Evolutionary conservation across 53 echinoderm and acorn worm species (phyloP), one percentile per base, ranked within the genome.

Genomic region (Patiria pectinifera): DNA sequence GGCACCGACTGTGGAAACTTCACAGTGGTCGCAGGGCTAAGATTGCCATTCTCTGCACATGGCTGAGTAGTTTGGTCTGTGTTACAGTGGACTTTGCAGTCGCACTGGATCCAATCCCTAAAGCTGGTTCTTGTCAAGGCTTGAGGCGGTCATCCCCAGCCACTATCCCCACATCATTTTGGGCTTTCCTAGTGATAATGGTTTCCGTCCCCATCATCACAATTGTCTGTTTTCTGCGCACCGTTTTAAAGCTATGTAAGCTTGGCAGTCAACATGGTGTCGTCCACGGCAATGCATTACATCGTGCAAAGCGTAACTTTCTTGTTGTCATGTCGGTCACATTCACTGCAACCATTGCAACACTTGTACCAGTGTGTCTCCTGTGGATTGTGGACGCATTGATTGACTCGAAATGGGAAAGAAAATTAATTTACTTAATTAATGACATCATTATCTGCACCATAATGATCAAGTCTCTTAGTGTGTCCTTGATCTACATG

Each of bases 401-500:
- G 24, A 13, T 3, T 4, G 6, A 6, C 1, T 18, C 43, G 22
- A 3, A 18, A 22, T 66, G 26, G 23, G 62, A 16, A 10, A 13
- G 25, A 43, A 11, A 15, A 16, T 35, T 35, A 0, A 35, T 35
- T 35, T 35, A 35, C 35, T 35, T 35, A 22, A 4, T 62, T 14
- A 18, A 22, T 16, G 43, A 2, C 62, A 69, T 22, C 70, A 46
- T 46, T 10, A 49, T 85, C 48, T 48, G 69, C 9, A 8, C 47
- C n/a, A 2, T 85, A 26, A 8, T 70, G 2, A 12, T 18, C 12
- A 85, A 85, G 48, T 71, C 47, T 48, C 85, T 85, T 4, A 48
- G 85, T 13, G 70, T 71, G 10, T 85, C 85, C 13, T 2, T 85
- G 45, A 85, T 85, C n/a, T 85, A 85, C 85, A 71, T 46, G 18